Evolutionary conservation across 2,113 vertebrate species (phyloP), one percentile per base, ranked within the genome.

Genomic region (rabbit (Oryctolagus cuniculus)): DNA sequence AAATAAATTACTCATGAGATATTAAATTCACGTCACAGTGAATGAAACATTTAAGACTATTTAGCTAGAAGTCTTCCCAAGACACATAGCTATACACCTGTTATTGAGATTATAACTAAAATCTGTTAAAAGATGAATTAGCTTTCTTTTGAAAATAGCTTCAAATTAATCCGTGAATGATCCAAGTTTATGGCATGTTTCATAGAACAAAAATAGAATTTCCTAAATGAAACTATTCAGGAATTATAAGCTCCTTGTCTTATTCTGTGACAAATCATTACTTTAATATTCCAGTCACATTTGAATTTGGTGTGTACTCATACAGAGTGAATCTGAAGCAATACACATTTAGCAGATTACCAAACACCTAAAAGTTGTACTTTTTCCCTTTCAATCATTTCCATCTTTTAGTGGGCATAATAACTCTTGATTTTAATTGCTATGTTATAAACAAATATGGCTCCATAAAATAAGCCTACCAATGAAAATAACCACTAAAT

Each of bases 91-190:
- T 51, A 58, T 29, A 38, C 31, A 73, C 78, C n/a, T 89, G 61
- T 75, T 49, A 58, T 51, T 44, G 70, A 49, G 34, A 89, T 44
- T 89, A 27, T 55, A 82, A 64, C 24, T 29, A 44, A 64, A 85
- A 80, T 88, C 73, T 29, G 4, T 17, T 81, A 53, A 78, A 86
- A 78, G 29, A 89, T 69, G 53, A 82, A 90, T 78, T 77, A 36
- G n/a, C 19, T 78, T 58, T 66, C 79, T 74, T 74, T 84, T 93
- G 77, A 90, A 86, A 93, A 95, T 51, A 82, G 58, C 15, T 95
- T 90, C 55, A 87, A 89, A 87, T 82, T 87, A 84, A 84, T 84
- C 19, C 73, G 9, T 44, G 58, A 90, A 51, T 83, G 25, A 90
- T 74, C 34, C 72, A 74, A 79, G 15, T 88, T 88, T 69, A 79